Evolutionary conservation across 1,140 invertebrate species (phyloP).

Genomic region (Sipha flava): DNA sequence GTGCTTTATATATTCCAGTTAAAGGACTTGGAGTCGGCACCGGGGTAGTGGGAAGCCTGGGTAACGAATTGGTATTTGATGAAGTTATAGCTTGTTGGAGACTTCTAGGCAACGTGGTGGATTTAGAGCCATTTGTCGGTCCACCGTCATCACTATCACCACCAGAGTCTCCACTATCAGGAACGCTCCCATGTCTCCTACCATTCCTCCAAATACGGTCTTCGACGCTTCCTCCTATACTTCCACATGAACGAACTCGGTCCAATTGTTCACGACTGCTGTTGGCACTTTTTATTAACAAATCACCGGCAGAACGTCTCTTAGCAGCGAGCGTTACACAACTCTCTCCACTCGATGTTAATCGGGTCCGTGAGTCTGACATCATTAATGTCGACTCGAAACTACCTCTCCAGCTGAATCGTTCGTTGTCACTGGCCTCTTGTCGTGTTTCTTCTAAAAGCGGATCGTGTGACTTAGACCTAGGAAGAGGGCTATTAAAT

Average conservation of each 20-base stretch:
- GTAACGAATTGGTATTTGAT: slow-evolving; percentile 64
- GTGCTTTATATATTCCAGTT: slow-evolving; percentile 55
- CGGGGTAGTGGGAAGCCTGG: slow-evolving; percentile 48
- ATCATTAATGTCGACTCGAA: slow-evolving; percentile 79
- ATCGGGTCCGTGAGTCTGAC: slow-evolving; percentile 63
- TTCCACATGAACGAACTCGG: slow-evolving; percentile 68
- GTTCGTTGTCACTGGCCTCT: slow-evolving; percentile 77
- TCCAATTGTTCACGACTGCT: slow-evolving; percentile 65
- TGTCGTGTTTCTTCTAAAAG: slow-evolving; percentile 53
- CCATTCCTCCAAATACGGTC: slow-evolving; percentile 49
- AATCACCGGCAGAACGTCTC: slow-evolving; percentile 65
- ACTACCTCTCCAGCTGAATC: slow-evolving; percentile 81
- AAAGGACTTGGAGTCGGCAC: slow-evolving; percentile 43
- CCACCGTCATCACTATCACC: slow-evolving; percentile 52
- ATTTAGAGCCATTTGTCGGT: slow-evolving; percentile 39
- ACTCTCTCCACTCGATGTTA: slow-evolving; percentile 55
- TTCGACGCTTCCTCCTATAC: slow-evolving; percentile 60
- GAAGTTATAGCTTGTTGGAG: slow-evolving; percentile 46
- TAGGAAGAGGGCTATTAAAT: slow-evolving; percentile 48
- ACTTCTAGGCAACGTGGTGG: slow-evolving; percentile 57
- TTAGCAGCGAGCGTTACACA: slow-evolving; percentile 61
- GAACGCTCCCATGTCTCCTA: slow-evolving; percentile 56
- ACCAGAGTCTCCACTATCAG: slow-evolving; percentile 54
- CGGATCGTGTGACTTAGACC: slow-evolving; percentile 70
- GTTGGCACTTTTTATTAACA: slow-evolving; percentile 61